Evolutionary conservation across 1,140 invertebrate genomes (phyloP), one percentile per base, ranked within the genome.

Genomic region (Drosophila ambigua): DNA sequence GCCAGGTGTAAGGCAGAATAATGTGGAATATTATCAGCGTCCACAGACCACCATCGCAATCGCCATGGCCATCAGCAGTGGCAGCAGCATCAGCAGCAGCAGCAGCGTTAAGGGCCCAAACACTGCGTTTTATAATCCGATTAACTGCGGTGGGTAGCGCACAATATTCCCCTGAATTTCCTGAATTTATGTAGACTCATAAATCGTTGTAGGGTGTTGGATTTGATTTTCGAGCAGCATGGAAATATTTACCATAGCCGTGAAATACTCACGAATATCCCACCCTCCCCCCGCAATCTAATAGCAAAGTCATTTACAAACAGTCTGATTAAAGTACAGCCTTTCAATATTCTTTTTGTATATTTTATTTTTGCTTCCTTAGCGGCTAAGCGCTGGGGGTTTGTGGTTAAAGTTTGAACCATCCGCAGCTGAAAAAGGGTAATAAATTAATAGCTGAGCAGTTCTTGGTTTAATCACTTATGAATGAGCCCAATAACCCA

Each of bases 101-200:
- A 28, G 26, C 26, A 7, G 39, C 24, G 35, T 13, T 24, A 15
- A 23, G 4, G 41, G 65, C 16, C 16, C 59, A 43, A 64, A 55
- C 69, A 57, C 62, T 52, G 62, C 71, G 55, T 76, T 88, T 89
- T 72, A 79, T 88, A 88, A 88, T 83, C 84, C 58, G 84, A 77
- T 88, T 88, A 88, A 88, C 84, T 88, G 84, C 84, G 84, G 84
- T 88, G 79, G 84, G 84, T 89, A 89, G 73, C 74, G 45, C 23
- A 24, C 23, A 88, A 82, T 89, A 89, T 83, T 66, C 61, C 64
- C n/a, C n/a, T n/a, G n/a, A n/a, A n/a, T n/a, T n/a, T n/a, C n/a
- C 69, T 79, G 65, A 85, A 85, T 87, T 87, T 85, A 87, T 85
- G 82, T 85, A 82, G 71, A 67, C 83, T 50, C 81, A 84, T 84